These are phyloP conservation scores for Tortricodes alternella DNA, from an alignment of 2,888 invertebrate species.

Conservation along the genomic window DNA sequence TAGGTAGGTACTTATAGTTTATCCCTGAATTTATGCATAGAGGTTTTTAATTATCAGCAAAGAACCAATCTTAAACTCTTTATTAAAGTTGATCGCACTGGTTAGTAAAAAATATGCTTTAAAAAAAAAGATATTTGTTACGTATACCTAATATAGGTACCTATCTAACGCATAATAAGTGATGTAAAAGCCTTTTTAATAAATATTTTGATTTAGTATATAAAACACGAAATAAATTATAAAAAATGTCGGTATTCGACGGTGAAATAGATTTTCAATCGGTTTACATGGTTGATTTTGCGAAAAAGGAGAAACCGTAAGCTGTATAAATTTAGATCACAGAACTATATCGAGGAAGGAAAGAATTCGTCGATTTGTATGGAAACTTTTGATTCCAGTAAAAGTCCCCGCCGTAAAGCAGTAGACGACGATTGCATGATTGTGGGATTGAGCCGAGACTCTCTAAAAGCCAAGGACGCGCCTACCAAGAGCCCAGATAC, in stretches of 20 bases:
- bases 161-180: not conserved
- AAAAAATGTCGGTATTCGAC: conserved; percentile 71
- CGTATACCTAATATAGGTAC: not conserved
- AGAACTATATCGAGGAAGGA: no score
- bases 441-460: conserved; percentile 62
- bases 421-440: conserved; percentile 68
- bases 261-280: conserved; percentile 73
- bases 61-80: no score
- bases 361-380: no score
- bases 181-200: not conserved
- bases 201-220: not conserved
- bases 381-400: no score
- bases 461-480: conserved; percentile 52
- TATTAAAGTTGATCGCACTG: no score
- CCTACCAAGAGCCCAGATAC: conserved; percentile 52
- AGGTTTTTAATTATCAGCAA: no score
- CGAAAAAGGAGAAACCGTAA: conserved; percentile 64
- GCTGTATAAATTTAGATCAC: conserved; percentile 30
- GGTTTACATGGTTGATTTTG: conserved; percentile 67
- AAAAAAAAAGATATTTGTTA: not conserved
- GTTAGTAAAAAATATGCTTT: no score
- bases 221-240: not conserved
- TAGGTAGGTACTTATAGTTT: no score
- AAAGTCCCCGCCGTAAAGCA: conserved; percentile 64
- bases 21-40: no score